Base-by-base conservation (phyloP, 2,888 invertebrate genomes). In the Empis stercorea region DNA sequence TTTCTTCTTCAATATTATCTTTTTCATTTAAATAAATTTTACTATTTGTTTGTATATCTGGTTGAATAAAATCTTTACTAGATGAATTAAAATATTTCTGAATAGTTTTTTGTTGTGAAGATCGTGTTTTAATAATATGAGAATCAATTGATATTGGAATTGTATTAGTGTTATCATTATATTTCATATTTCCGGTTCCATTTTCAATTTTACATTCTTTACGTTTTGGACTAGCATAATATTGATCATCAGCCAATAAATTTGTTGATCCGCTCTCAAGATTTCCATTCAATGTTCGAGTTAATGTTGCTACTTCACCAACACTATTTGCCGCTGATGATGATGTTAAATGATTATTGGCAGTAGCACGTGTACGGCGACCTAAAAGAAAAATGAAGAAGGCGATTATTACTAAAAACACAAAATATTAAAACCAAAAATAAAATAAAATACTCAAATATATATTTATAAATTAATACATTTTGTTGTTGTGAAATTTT, bases 171-270 rank as follows among this genome's bases (percentile, higher is more conserved):
- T 46, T 15, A 48, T 43, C 43, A 49, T 49, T 13, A 34, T 10
- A 16, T 17, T 13, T 43, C 14, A 16, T 41, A 10, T n/a, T 37
- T 17, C 16, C 16, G 10, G 41, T 36, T 3, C 55, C 52, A 51
- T 58, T 59, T 53, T 65, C 68, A 11, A 69, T 55, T 56, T 64
- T 66, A 50, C 66, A 66, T 53, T 70, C 70, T 62, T 70, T 70
- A 51, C 70, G 61, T 51, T 70, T 70, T 13, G 70, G 70, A 51
- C 70, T 70, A 27, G 68, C 64, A 59, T 65, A 66, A 46, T 64
- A 61, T 55, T 63, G 66, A 54, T 70, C 70, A 30, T 70, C 70
- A 46, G 27, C 34, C 2, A 51, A 27, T 27, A 27, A 27, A 27
- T 27, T 27, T 7, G 4, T 27, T 27, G 23, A 27, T 17, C 14